Base-by-base conservation (phyloP, 1,140 invertebrate genomes). In the Yoshiicerus persimilis region DNA sequence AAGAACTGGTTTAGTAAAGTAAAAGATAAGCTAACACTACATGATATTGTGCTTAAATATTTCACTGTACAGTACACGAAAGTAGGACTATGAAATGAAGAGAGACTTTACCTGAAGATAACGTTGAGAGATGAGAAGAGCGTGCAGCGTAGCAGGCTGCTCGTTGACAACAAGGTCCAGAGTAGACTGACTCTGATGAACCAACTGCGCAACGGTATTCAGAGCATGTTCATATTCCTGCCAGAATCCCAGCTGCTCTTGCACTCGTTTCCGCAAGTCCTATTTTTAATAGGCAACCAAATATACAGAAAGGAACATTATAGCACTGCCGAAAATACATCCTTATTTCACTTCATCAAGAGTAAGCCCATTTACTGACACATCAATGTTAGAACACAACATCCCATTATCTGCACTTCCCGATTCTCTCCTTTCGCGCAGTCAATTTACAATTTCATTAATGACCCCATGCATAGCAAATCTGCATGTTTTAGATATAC, bases 231-330 rank as follows among this genome's bases (percentile, higher is more conserved):
- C 90, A 75, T 89, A 90, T 10, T 90, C 88, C 77, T 88, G 87
- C 88, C 90, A 90, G 62, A 87, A 87, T 64, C 88, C 88, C 23
- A 90, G 86, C 62, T 90, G 90, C 41, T 90, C 88, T 64, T 89
- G 87, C 25, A 90, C 90, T 84, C 90, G 36, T 39, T 89, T 89
- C 38, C 87, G 64, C 75, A 90, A 47, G 86, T 90, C 90, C 90
- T 90, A 88, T 86, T 70, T 70, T 70, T 70, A 70, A 70, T 70
- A 70, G 66, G 16, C 1, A 4, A 27, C 66, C 25, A 70, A 30
- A 70, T 70, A 30, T 32, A 70, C 25, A 27, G 27, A 8, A 66
- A 11, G 30, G 25, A 70, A 64, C 62, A 41, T 41, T 41, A 41
- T n/a, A n/a, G n/a, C 0, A n/a, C 13, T n/a, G 47, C 16, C 23